phyloP scores from a whole-genome alignment of 2,888 invertebrate genomes.

The Slavum lentiscoides region DNA sequence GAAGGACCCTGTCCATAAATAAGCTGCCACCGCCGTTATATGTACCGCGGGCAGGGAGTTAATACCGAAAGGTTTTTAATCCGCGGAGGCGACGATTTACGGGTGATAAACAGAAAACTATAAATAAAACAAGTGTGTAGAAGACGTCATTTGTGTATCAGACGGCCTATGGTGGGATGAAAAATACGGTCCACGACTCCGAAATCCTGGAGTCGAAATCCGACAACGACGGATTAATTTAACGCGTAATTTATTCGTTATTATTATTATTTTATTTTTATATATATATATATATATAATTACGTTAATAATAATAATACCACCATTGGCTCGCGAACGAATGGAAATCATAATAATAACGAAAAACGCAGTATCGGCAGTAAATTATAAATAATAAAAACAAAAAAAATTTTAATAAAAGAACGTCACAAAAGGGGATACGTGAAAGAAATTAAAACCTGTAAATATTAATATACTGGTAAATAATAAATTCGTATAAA shows the following conservation, averaged over 20 bases:
- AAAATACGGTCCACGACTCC: background rate
- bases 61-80: slow-evolving; percentile 31
- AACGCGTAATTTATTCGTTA: background rate
- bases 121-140: slow-evolving; percentile 42
- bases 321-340: no score
- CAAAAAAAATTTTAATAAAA: no score
- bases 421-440: no score
- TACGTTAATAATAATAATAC: no score
- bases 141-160: slow-evolving; percentile 33
- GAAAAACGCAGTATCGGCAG: no score
- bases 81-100: slow-evolving; percentile 45
- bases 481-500: no score
- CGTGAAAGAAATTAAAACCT: no score
- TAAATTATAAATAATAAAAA: no score
- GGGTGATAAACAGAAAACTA: slow-evolving; percentile 43
- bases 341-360: no score
- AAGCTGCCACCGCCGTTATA: background rate
- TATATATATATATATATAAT: no score
- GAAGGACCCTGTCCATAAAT: slow-evolving; percentile 22
- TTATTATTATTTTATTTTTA: no score
- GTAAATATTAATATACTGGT: no score
- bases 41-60: background rate
- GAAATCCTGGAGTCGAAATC: slow-evolving; percentile 1
- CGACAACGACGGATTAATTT: slow-evolving; percentile 7
- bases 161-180: background rate